Evolutionary conservation across 2,888 invertebrate genomes (phyloP).

Genomic region (Eupithecia tripunctaria): DNA sequence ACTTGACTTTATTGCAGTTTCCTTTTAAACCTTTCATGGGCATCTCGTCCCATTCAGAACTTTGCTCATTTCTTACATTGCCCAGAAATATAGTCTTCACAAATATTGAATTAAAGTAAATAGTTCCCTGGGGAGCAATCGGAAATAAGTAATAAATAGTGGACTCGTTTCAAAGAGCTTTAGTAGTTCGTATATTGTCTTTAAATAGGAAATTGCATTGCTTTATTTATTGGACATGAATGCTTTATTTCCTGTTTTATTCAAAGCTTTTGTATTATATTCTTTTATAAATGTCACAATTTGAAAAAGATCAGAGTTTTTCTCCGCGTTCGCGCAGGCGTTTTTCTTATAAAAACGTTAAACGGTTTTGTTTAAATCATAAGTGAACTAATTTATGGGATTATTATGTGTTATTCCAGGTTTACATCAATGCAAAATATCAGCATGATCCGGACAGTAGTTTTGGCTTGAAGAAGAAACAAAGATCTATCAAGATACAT

Average conservation of each 20-base stretch:
- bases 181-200: constrained; percentile 9
- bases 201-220: constrained; percentile 20
- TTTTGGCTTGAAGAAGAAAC: not conserved
- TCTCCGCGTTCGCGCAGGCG: too few relatives aligned
- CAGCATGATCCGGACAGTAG: not conserved
- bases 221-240: constrained; percentile 2
- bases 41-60: not conserved
- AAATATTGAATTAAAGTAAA: constrained; percentile 30
- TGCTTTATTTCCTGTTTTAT: not conserved
- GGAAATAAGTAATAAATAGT: constrained; percentile 26
- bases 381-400: not conserved
- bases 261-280: not conserved
- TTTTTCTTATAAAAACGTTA: not conserved
- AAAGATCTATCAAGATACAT: too few relatives aligned
- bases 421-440: not conserved
- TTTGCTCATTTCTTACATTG: not conserved
- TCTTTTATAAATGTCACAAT: not conserved
- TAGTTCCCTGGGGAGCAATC: not conserved
- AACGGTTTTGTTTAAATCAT: not conserved
- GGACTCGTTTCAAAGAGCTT: constrained; percentile 19
- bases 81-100: constrained; percentile 18
- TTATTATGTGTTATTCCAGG: not conserved
- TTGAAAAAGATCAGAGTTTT: too few relatives aligned
- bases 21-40: not conserved
- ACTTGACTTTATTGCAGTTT: not conserved